Conservation (phyloP, 2,113 vertebrate species). For the Rhegmatorhina hoffmannsi region DNA sequence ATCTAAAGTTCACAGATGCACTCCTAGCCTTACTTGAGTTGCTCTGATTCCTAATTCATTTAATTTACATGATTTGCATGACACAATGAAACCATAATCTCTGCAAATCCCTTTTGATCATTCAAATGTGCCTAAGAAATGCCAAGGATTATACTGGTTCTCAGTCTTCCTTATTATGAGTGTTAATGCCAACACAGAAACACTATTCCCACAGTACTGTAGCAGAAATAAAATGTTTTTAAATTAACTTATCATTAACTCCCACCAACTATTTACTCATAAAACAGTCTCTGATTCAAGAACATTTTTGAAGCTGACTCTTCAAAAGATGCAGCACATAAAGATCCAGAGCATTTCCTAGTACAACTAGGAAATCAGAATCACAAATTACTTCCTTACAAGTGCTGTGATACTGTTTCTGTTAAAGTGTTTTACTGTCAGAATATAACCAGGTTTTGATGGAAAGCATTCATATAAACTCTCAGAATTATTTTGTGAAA, state of each 20-base stretch:
- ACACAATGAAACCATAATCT: neutral
- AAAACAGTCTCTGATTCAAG: constrained; percentile 3
- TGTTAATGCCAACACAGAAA: neutral
- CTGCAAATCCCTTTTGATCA: constrained; percentile 39
- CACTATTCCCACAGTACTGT: neutral
- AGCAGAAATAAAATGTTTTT: constrained; percentile 20
- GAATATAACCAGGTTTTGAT: neutral
- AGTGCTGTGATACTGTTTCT: neutral
- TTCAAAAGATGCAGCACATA: constrained; percentile 28
- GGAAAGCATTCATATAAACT: neutral
- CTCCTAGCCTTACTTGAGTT: neutral
- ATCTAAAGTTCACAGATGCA: neutral
- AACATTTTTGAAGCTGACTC: constrained; percentile 24
- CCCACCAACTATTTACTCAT: constrained; percentile 3
- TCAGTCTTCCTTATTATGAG: neutral
- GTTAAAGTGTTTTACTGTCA: neutral
- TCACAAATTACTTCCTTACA: constrained; percentile 11
- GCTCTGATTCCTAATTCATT: neutral
- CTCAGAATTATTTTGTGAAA: neutral
- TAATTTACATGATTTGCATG: constrained; percentile 3
- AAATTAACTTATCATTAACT: constrained; percentile 15
- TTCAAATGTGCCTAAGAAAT: constrained; percentile 18
- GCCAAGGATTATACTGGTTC: constrained; percentile 1
- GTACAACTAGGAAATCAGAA: constrained; percentile 25
- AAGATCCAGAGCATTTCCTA: constrained; percentile 30